Evolutionary conservation across 37 sponge, comb jelly and placozoan genomes (phyloP), one percentile per base, ranked within the genome.

Genomic region (Beroe ovata): DNA sequence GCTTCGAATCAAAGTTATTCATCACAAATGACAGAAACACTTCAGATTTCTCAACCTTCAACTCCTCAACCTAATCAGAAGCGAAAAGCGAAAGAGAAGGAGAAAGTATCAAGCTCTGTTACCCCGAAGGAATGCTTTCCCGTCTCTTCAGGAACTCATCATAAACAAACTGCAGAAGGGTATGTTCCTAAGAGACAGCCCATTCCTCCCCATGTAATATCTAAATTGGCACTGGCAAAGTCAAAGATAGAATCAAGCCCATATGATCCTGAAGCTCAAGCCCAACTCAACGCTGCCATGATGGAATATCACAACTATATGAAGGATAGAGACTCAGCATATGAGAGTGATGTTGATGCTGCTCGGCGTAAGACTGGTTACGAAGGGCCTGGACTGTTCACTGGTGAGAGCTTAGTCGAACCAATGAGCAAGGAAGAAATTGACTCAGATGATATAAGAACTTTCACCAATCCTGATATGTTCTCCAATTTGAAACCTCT

Each of bases 381-480:
- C 47, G 54, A 19, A 23, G 84, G 84, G 0, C 84, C 84, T 39
- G 84, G 84, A 3, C 33, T 77, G 41, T 77, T 77, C 21, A 77
- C 84, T 40, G 84, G 84, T 11, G 39, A 77, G 47, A 35, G 22
- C 20, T 42, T 77, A n/a, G 25, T 77, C 23, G 84, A 39, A 36
- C 84, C 84, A 42, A 77, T 77, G 84, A n/a, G 26, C 84, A 77
- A 40, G 28, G 25, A 77, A 40, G 84, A 77, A 35, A 16, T 77
- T 0, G 84, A 77, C 41, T 77, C 84, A 23, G 54, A 77, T 77
- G 84, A 77, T 77, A 42, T 42, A 19, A 39, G 84, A 42, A 77
- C 84, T 40, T 77, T 77, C 41, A 35, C 84, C 22, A 39, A 35
- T 6, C 84, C 84, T 22, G 84, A 77, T 42, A 77, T 77, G 84